Conservation (phyloP, 2,888 invertebrate genomes). For the Steinernema hermaphroditum region DNA sequence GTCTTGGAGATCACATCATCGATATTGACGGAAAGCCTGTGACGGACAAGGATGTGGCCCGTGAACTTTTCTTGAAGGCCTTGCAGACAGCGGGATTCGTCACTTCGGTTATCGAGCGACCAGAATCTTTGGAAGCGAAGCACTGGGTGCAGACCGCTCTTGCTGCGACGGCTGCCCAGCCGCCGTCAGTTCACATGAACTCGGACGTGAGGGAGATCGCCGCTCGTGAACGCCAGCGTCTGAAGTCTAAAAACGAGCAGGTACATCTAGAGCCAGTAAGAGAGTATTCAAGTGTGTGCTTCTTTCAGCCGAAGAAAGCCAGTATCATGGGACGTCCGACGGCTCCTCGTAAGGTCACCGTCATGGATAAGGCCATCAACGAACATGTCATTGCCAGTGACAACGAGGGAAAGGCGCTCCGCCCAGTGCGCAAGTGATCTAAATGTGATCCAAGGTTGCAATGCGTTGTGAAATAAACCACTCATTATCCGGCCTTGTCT, state of each 20-base stretch:
- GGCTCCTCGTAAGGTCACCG: neutral
- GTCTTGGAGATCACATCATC: constrained; percentile 45
- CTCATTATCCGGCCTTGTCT: too few relatives aligned
- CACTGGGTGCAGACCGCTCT: constrained; percentile 42
- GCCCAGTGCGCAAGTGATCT: constrained; percentile 38
- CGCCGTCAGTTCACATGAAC: constrained; percentile 46
- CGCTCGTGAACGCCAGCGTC: constrained; percentile 28
- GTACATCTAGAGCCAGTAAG: neutral
- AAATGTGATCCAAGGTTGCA: too few relatives aligned
- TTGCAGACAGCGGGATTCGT: constrained; percentile 41
- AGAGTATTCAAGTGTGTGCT: neutral
- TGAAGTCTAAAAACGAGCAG: constrained; percentile 6
- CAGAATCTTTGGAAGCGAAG: constrained; percentile 46
- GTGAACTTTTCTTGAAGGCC: constrained; percentile 42
- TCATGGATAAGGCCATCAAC: constrained; percentile 30
- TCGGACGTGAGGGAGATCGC: constrained; percentile 47
- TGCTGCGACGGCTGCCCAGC: constrained; percentile 34
- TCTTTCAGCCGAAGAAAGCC: constrained; percentile 32
- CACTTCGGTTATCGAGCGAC: constrained; percentile 44
- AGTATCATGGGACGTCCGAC: constrained; percentile 31
- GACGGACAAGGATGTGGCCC: constrained; percentile 50
- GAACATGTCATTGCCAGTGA: constrained; percentile 38
- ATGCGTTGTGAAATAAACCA: too few relatives aligned
- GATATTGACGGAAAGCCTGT: constrained; percentile 46
- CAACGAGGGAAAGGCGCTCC: constrained; percentile 42